These are phyloP conservation scores for Drosophila fulvimacula DNA, from an alignment of 2,888 invertebrate genomes.

Conservation along the genomic window DNA sequence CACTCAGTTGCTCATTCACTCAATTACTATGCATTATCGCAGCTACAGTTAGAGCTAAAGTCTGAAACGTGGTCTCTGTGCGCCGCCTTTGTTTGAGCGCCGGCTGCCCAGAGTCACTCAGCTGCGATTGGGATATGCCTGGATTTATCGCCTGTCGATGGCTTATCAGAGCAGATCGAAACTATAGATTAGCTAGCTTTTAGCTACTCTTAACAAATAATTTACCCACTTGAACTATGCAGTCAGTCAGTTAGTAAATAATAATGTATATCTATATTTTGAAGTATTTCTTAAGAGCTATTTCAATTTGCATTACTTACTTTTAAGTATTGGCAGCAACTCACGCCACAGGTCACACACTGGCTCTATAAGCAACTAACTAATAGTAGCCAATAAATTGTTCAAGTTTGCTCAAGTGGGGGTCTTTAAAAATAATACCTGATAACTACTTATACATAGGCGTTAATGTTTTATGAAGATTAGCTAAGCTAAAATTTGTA, in stretches of 20 bases:
- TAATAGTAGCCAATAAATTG: not conserved
- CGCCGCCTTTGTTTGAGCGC: constrained; percentile 10
- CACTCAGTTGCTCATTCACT: constrained; percentile 38
- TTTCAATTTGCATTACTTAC: constrained; percentile 23
- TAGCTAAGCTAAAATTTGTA: constrained; percentile 52
- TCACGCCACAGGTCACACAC: constrained; percentile 30
- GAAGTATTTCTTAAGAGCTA: no score
- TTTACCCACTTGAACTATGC: constrained; percentile 2
- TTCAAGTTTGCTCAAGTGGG: constrained; percentile 46
- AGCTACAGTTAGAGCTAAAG: constrained; percentile 6
- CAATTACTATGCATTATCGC: constrained; percentile 41
- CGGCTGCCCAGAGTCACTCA: not conserved
- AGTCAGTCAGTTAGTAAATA: not conserved
- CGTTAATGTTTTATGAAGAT: constrained; percentile 43
- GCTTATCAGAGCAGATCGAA: constrained; percentile 56
- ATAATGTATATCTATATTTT: no score
- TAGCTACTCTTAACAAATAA: not conserved
- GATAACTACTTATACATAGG: constrained; percentile 47
- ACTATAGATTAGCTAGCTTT: constrained; percentile 26
- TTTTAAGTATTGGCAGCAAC: not conserved
- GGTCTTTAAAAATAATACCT: constrained; percentile 58
- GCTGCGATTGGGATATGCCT: not conserved
- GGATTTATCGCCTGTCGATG: constrained; percentile 38
- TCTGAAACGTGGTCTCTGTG: constrained; percentile 11
- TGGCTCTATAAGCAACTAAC: constrained; percentile 47